Conservation (phyloP, 2,113 vertebrate genomes). For the Monopterus albus region DNA sequence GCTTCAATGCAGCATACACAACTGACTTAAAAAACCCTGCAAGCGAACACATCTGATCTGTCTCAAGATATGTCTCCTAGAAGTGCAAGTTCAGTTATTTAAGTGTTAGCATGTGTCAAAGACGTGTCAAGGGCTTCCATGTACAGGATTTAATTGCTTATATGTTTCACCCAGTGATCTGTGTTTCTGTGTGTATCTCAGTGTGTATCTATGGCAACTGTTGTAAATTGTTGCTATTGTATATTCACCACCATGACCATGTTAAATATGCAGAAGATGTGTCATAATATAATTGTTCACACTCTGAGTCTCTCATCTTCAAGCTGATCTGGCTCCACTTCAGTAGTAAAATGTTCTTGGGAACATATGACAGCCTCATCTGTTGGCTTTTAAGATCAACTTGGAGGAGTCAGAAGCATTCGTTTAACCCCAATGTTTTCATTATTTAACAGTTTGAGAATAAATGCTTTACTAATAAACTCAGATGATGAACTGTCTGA, state of each 20-base stretch:
- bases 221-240: slow-evolving; percentile 32
- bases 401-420: no score
- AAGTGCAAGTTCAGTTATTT: slow-evolving; percentile 56
- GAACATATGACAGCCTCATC: no score
- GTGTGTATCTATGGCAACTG: slow-evolving; percentile 14
- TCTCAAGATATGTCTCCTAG: slow-evolving; percentile 46
- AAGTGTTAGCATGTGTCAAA: slow-evolving; percentile 63
- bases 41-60: slow-evolving; percentile 42
- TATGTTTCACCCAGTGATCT: slow-evolving; percentile 46
- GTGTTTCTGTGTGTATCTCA: slow-evolving; percentile 1
- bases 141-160: slow-evolving; percentile 68
- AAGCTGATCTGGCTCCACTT: slow-evolving; percentile 51
- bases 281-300: slow-evolving; percentile 53
- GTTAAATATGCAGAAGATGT: slow-evolving; percentile 42
- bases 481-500: no score
- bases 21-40: slow-evolving; percentile 14
- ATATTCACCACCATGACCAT: slow-evolving; percentile 37
- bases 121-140: slow-evolving; percentile 57
- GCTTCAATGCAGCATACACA: slow-evolving; percentile 42
- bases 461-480: no score
- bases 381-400: no score
- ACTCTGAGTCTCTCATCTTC: slow-evolving; percentile 34
- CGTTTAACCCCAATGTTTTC: no score
- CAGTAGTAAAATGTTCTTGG: slow-evolving; percentile 26
- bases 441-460: no score